Evolutionary conservation across 2,888 invertebrate species (phyloP), one percentile per base, ranked within the genome.

Genomic region (Strigamia maritima): DNA sequence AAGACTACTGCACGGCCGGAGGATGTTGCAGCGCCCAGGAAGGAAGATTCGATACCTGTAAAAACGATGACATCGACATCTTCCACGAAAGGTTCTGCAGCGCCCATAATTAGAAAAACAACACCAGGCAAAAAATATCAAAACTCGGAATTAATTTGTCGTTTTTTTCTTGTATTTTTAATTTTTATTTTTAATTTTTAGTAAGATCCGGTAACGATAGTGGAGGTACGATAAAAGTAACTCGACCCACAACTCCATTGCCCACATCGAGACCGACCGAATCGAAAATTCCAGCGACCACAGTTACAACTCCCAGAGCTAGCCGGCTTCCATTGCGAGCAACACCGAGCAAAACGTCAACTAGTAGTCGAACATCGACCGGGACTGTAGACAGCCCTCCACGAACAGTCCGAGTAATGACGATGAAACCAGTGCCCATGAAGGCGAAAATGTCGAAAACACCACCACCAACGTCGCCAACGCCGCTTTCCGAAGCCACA

Each of bases 371-470:
- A 10, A 28, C 70, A 26, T 70, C 70, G 10, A 70, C 70, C 24
- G 70, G 26, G 1, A 70, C 70, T 4, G 4, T 70, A 26, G 70
- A 70, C 28, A 70, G 70, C 12, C 24, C 70, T 26, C 7, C 70
- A 4, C 24, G 70, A 28, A 70, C 70, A 10, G 70, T 70, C 4
- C 24, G 28, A n/a, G 70, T 70, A 0, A 70, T 70, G 70, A 28
- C 70, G 24, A 28, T 70, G 28, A 70, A 70, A 70, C 70, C 70
- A 4, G 28, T 70, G 70, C 14, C 70, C 28, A 70, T 70, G 70
- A 70, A 70, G 26, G 70, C 70, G 7, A 70, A 28, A 28, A 28
- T 70, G 70, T 8, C 26, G 14, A 70, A 70, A 70, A 28, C 70
- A 16, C 70, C 70, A 6, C 70, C 70, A 10, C 26, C 28, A n/a